Evolutionary conservation across 2,888 invertebrate genomes (phyloP).

Genomic region (Callyntrura sp.): DNA sequence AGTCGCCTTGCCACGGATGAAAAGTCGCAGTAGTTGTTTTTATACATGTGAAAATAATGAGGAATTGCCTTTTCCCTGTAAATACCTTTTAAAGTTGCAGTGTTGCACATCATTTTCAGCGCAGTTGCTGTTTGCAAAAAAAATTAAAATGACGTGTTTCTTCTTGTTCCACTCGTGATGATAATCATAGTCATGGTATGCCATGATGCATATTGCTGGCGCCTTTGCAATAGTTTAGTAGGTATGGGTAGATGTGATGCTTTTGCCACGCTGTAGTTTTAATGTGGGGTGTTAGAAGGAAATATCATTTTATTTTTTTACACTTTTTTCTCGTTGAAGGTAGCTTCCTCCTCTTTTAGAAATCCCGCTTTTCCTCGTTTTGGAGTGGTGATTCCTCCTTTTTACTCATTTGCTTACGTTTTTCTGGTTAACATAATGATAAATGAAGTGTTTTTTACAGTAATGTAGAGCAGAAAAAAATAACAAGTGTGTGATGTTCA

Average conservation of each 20-base stretch:
- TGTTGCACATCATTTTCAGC: too few relatives aligned
- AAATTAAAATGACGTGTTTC: conserved; percentile 16
- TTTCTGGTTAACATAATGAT: conserved; percentile 57
- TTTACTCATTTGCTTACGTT: conserved; percentile 1
- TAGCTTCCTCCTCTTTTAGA: neutral
- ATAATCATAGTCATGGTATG: conserved; percentile 14
- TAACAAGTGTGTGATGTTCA: neutral
- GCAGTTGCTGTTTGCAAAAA: neutral
- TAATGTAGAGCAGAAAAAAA: conserved; percentile 44
- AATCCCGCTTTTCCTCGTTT: conserved; percentile 14
- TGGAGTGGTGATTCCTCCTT: conserved; percentile 17
- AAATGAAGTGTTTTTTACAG: conserved; percentile 59
- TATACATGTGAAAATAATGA: conserved; percentile 38
- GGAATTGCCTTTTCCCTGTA: conserved; percentile 64
- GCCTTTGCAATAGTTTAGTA: too few relatives aligned
- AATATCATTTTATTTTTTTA: too few relatives aligned
- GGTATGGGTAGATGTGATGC: neutral
- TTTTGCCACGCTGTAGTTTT: neutral
- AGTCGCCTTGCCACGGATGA: conserved; percentile 21
- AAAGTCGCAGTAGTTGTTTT: neutral
- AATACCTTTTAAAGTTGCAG: neutral
- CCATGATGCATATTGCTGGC: conserved; percentile 23
- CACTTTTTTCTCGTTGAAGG: too few relatives aligned
- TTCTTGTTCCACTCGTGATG: conserved; percentile 7
- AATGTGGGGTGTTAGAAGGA: neutral